phyloP scores from a whole-genome alignment of 2,888 invertebrate genomes.

The Onthophagus sagittarius region DNA sequence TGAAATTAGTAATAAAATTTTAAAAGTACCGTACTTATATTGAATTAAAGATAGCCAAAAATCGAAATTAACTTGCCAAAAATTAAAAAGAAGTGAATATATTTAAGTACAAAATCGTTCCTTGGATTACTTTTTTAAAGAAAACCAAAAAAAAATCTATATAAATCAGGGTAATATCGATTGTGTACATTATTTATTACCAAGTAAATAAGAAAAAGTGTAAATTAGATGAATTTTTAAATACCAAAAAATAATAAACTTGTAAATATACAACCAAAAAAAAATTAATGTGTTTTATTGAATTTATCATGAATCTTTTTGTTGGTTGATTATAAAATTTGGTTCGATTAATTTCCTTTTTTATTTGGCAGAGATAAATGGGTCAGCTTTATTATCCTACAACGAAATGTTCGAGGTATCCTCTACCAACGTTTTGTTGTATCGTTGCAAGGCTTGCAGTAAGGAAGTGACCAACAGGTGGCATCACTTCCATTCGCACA shows the following conservation, averaged over 20 bases:
- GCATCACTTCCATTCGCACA: constrained; percentile 85
- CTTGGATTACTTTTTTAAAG: background rate
- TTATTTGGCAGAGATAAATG: constrained; percentile 28
- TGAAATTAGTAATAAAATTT: background rate
- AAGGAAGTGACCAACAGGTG: constrained; percentile 85
- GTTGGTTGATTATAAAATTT: background rate
- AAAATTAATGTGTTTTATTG: background rate
- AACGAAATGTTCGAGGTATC: constrained; percentile 77
- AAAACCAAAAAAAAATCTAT: background rate
- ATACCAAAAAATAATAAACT: background rate
- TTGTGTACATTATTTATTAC: background rate
- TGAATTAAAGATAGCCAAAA: background rate
- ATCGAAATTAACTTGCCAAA: background rate
- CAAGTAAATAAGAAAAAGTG: background rate
- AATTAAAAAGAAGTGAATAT: background rate
- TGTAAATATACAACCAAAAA: background rate
- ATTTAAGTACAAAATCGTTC: background rate
- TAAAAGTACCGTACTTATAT: background rate
- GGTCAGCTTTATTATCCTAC: constrained; percentile 59
- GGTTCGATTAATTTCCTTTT: background rate
- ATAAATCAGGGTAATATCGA: constrained; percentile 39
- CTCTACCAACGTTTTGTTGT: constrained; percentile 67
- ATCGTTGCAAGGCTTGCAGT: constrained; percentile 79
- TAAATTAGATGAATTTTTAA: constrained; percentile 3
- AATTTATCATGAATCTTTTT: background rate